Percentiles rank a stretch among this genome's conserved stretches.
Evolutionary conservation across 2,113 vertebrate genomes (phyloP).

Genomic region (Dasyprocta punctata): DNA sequence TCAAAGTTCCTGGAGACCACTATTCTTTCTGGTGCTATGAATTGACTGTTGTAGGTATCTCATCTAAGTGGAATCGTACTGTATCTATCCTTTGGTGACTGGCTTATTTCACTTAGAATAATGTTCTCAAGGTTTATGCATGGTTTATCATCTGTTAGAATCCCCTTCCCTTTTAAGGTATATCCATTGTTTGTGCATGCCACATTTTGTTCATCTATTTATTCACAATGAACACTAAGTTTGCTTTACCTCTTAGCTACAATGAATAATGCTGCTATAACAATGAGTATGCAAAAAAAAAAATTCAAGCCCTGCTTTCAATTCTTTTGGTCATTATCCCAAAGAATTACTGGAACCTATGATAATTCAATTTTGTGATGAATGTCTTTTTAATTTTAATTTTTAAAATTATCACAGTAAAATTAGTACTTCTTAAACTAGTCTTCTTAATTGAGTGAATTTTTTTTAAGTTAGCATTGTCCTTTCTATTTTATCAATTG

Average conservation of each 20-base stretch:
- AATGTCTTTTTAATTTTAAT: background rate
- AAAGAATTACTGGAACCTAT: background rate
- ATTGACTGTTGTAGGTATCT: background rate
- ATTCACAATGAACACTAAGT: background rate
- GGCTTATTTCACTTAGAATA: background rate
- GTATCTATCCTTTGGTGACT: background rate
- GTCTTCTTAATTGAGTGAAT: background rate
- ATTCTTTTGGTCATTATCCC: background rate
- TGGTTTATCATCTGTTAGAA: background rate
- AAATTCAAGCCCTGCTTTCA: background rate
- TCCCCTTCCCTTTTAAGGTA: background rate
- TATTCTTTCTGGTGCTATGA: background rate
- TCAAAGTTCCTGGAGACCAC: background rate
- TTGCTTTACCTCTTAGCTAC: background rate
- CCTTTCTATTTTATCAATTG: background rate
- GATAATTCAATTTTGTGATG: background rate
- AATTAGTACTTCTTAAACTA: background rate
- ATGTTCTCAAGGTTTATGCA: background rate
- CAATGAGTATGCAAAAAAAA: background rate
- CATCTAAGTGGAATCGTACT: background rate
- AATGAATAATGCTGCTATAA: background rate
- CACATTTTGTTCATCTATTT: background rate
- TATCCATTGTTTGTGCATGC: background rate
- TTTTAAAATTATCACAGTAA: background rate
- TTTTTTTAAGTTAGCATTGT: background rate